Evolutionary conservation across 1,140 invertebrate genomes (phyloP).

Genomic region (Drosophila pandora): DNA sequence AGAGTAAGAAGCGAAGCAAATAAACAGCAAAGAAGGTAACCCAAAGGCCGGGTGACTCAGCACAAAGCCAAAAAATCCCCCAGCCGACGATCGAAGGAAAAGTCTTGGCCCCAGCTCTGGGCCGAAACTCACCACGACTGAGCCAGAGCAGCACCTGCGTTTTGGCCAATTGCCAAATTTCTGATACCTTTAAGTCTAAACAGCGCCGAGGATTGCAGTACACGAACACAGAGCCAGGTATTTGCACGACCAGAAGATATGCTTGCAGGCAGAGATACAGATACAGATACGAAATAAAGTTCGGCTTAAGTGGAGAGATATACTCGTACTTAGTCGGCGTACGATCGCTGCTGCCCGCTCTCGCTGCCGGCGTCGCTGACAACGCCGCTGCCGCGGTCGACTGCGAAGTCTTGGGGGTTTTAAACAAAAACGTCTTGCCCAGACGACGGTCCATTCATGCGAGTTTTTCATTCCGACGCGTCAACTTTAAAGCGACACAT

Average conservation of each 20-base stretch:
- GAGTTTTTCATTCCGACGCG: constrained; percentile 84
- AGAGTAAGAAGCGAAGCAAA: constrained; percentile 7
- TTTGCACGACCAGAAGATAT: constrained; percentile 14
- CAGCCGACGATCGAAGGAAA: constrained; percentile 42
- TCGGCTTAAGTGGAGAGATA: constrained; percentile 40
- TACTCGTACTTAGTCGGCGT: constrained; percentile 71
- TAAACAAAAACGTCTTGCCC: constrained; percentile 83
- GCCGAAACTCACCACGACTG: constrained; percentile 49
- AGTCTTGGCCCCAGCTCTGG: constrained; percentile 26
- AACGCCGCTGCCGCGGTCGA: constrained; percentile 25
- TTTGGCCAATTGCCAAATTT: constrained; percentile 55
- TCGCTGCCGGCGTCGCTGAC: neutral
- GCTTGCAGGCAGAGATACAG: constrained; percentile 13
- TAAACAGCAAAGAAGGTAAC: constrained; percentile 7
- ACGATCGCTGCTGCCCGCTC: constrained; percentile 13
- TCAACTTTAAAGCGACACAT: constrained; percentile 82
- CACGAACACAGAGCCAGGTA: constrained; percentile 7
- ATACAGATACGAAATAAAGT: constrained; percentile 24
- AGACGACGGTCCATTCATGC: constrained; percentile 81
- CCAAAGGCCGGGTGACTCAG: constrained; percentile 43
- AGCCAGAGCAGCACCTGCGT: constrained; percentile 10
- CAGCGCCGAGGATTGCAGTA: constrained; percentile 56
- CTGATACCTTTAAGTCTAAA: constrained; percentile 20
- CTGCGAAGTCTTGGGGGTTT: constrained; percentile 62
- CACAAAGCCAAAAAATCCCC: constrained; percentile 43